Evolutionary conservation across 2,888 invertebrate species (phyloP).

Genomic region (Heliconius cydno): DNA sequence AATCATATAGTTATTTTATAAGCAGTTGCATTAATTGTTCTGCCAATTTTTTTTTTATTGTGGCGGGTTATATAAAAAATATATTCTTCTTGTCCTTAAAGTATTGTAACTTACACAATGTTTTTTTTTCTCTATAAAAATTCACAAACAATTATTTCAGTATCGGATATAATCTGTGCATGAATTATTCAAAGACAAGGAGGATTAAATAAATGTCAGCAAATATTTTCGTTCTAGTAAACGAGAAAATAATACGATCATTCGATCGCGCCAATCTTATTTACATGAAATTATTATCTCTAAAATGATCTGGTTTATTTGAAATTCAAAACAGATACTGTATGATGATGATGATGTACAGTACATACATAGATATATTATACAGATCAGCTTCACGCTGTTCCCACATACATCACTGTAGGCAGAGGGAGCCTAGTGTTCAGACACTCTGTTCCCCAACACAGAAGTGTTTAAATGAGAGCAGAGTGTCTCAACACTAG

Average conservation of each 20-base stretch:
- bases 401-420: no score
- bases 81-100: neutral
- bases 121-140: neutral
- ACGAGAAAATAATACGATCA: conserved; percentile 17
- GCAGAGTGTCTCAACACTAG: no score
- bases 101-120: neutral
- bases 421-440: no score
- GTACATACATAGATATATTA: no score
- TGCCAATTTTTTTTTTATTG: no score
- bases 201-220: conserved; percentile 21
- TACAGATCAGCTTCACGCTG: no score
- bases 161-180: conserved; percentile 12
- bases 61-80: no score
- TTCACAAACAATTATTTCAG: neutral
- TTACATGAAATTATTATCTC: conserved; percentile 2
- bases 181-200: conserved; percentile 21
- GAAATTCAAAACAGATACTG: neutral
- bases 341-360: no score
- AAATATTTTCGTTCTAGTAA: conserved; percentile 3
- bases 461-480: no score
- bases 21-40: no score
- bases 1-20: neutral
- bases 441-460: no score
- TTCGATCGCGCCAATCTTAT: conserved; percentile 12
- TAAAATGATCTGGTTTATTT: neutral